Percentiles rank a stretch among this genome's conserved stretches.
phyloP scores from a whole-genome alignment of 2,888 invertebrate species.

The Noctua pronuba region DNA sequence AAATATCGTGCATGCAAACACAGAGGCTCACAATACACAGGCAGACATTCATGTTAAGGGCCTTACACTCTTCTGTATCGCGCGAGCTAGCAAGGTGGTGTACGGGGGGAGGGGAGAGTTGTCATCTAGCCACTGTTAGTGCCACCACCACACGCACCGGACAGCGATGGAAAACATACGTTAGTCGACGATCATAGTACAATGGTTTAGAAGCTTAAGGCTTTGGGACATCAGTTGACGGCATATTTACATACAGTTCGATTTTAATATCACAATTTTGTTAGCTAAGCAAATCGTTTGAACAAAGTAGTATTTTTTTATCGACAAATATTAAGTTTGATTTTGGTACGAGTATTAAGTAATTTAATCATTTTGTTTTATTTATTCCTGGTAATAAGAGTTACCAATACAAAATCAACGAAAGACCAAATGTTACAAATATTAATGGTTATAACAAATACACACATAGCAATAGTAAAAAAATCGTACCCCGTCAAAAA shows the following conservation, averaged over 20 bases:
- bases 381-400: neutral
- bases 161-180: constrained; percentile 81
- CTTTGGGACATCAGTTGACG: constrained; percentile 44
- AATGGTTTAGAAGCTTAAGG: constrained; percentile 40
- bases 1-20: constrained; percentile 63
- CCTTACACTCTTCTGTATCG: constrained; percentile 93
- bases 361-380: neutral
- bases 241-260: constrained; percentile 43
- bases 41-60: constrained; percentile 76
- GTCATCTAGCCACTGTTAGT: constrained; percentile 94
- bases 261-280: constrained; percentile 35
- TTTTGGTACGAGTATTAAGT: neutral
- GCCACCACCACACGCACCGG: constrained; percentile 77
- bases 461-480: constrained; percentile 84
- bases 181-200: constrained; percentile 75
- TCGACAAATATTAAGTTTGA: constrained; percentile 3
- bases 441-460: constrained; percentile 79
- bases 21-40: constrained; percentile 69
- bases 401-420: constrained; percentile 16
- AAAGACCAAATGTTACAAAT: constrained; percentile 28
- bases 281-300: constrained; percentile 33
- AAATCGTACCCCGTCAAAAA: constrained; percentile 97
- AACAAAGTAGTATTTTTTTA: constrained; percentile 6
- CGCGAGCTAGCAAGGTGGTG: constrained; percentile 93
- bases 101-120: constrained; percentile 93